Conservation (phyloP, 1,140 invertebrate species). For the Penaeus vannamei region DNA sequence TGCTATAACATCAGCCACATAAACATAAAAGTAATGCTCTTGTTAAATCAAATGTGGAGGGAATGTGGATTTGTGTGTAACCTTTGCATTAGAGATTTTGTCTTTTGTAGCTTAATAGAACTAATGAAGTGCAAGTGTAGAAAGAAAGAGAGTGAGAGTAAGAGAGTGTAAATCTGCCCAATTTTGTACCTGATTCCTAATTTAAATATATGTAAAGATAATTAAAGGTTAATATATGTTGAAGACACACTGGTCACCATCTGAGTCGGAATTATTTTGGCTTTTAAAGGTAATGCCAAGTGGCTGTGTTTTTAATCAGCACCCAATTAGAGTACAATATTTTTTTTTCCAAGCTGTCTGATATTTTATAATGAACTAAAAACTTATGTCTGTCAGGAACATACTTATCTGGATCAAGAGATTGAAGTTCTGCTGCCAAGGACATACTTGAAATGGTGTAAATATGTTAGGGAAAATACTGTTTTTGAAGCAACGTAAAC, state of each 20-base stretch:
- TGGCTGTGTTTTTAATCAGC: constrained; percentile 21
- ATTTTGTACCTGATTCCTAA: constrained; percentile 65
- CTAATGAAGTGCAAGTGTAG: constrained; percentile 43
- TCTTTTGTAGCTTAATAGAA: constrained; percentile 50
- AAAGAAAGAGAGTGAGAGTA: constrained; percentile 22
- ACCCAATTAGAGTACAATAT: constrained; percentile 57
- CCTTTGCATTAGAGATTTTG: constrained; percentile 58
- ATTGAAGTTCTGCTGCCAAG: no score
- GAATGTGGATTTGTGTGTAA: constrained; percentile 49
- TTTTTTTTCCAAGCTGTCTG: constrained; percentile 1
- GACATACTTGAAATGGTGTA: no score
- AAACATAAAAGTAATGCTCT: constrained; percentile 49
- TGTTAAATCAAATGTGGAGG: constrained; percentile 59
- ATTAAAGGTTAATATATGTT: constrained; percentile 40
- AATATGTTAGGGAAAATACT: no score
- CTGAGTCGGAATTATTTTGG: constrained; percentile 34
- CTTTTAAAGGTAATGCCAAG: constrained; percentile 23
- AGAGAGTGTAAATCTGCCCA: constrained; percentile 54
- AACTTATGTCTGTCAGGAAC: no score
- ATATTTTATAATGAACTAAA: no score
- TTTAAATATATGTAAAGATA: constrained; percentile 61
- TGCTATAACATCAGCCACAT: constrained; percentile 48
- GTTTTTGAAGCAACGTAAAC: no score
- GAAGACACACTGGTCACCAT: constrained; percentile 46
- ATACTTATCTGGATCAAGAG: no score